Conservation (phyloP, 1,140 invertebrate species). For the Calliphora vicina region DNA sequence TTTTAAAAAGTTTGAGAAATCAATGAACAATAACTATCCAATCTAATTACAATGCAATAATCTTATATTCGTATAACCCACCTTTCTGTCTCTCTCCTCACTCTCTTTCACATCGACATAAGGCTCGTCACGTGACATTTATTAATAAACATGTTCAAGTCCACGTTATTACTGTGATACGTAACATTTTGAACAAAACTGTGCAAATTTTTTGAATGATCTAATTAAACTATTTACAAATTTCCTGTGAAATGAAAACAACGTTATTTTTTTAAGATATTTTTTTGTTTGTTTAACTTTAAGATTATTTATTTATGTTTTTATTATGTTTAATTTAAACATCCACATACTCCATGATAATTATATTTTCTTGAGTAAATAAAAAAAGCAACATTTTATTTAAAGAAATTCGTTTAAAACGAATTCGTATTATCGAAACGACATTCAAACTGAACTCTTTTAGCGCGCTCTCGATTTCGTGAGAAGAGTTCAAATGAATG, state of each 20-base stretch:
- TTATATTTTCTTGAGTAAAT: conserved; percentile 34
- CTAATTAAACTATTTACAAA: too few relatives aligned
- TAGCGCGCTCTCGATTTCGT: background rate
- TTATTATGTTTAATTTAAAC: conserved; percentile 32
- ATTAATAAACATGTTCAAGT: too few relatives aligned
- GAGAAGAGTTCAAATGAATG: background rate
- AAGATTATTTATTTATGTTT: conserved; percentile 26
- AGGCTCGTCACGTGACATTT: too few relatives aligned
- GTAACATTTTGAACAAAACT: background rate
- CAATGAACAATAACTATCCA: too few relatives aligned
- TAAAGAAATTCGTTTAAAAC: conserved; percentile 18
- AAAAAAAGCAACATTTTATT: conserved; percentile 34
- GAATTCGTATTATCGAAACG: conserved; percentile 16
- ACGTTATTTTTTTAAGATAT: conserved; percentile 4
- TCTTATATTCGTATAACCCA: too few relatives aligned
- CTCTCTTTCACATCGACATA: too few relatives aligned
- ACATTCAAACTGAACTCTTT: background rate
- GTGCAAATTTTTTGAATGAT: too few relatives aligned
- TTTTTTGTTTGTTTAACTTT: conserved; percentile 34
- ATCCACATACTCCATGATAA: conserved; percentile 29
- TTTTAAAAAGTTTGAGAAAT: too few relatives aligned
- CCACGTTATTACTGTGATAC: too few relatives aligned
- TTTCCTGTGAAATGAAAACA: background rate
- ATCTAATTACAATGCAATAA: too few relatives aligned
- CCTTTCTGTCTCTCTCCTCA: background rate